These are phyloP conservation scores for Clarias laeviceps DNA, from an alignment of 2,797 vertebrate species.

Conservation along the genomic window DNA sequence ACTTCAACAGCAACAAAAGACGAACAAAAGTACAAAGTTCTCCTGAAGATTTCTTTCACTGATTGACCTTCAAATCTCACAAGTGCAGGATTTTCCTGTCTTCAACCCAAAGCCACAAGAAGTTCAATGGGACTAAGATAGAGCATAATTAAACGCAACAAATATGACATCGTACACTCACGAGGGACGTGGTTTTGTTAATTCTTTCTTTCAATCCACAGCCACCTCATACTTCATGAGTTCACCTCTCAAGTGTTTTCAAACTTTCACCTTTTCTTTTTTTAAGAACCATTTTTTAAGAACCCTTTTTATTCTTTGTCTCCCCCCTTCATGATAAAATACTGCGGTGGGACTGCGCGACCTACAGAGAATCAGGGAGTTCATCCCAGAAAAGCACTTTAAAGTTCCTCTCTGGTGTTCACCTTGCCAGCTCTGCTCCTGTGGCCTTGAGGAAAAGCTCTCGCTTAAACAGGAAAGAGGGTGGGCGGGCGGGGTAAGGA, in stretches of 20 bases:
- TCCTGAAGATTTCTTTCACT: slow-evolving; percentile 34
- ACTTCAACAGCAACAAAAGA: slow-evolving; percentile 45
- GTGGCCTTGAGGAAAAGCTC: slow-evolving; percentile 68
- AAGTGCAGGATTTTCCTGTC: slow-evolving; percentile 30
- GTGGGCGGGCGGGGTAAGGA: background rate
- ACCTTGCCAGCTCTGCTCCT: slow-evolving; percentile 64
- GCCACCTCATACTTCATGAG: slow-evolving; percentile 61
- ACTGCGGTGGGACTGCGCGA: slow-evolving; percentile 66
- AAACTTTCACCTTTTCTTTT: slow-evolving; percentile 65
- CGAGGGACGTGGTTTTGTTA: slow-evolving; percentile 35
- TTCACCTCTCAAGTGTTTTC: slow-evolving; percentile 67
- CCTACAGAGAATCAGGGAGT: slow-evolving; percentile 72
- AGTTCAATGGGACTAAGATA: slow-evolving; percentile 37
- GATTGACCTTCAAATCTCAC: slow-evolving; percentile 44
- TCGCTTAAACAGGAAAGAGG: slow-evolving; percentile 14
- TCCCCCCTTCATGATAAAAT: slow-evolving; percentile 54
- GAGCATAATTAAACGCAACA: slow-evolving; percentile 60
- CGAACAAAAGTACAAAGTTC: slow-evolving; percentile 49
- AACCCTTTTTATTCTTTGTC: slow-evolving; percentile 58
- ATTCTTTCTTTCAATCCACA: slow-evolving; percentile 34
- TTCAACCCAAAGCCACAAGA: slow-evolving; percentile 40
- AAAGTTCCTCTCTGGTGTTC: slow-evolving; percentile 64
- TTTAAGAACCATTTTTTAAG: slow-evolving; percentile 62
- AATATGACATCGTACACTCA: slow-evolving; percentile 56
- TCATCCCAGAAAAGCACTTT: slow-evolving; percentile 71